phyloP scores from a whole-genome alignment of 2,797 vertebrate genomes.

The Pipistrellus kuhlii region DNA sequence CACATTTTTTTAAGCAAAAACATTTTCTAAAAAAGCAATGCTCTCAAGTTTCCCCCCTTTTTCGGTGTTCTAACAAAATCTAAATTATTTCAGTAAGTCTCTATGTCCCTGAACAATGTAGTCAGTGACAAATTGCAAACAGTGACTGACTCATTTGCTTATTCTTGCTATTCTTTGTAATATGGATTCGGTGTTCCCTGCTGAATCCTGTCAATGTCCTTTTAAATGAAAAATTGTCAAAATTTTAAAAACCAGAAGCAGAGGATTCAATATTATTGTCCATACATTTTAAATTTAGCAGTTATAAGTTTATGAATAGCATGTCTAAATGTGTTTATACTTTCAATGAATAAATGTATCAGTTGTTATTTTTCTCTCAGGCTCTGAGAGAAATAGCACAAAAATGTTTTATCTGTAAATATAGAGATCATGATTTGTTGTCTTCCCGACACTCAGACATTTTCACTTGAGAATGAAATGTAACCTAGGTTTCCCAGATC shows the following conservation, averaged over 20 bases:
- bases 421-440: neutral
- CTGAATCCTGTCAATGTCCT: slow-evolving; percentile 18
- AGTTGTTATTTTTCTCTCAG: slow-evolving; percentile 46
- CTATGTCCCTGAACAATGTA: neutral
- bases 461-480: slow-evolving; percentile 3
- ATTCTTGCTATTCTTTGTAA: neutral
- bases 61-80: neutral
- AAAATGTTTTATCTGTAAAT: slow-evolving; percentile 24
- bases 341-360: slow-evolving; percentile 8
- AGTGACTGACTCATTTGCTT: neutral
- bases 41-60: neutral
- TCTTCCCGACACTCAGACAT: neutral
- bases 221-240: slow-evolving; percentile 59
- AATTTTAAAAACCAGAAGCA: slow-evolving; percentile 55
- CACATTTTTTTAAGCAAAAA: slow-evolving; percentile 5
- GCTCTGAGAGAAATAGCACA: neutral
- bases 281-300: slow-evolving; percentile 60
- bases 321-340: neutral
- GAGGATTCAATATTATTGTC: slow-evolving; percentile 35
- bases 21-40: neutral
- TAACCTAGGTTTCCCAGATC: slow-evolving; percentile 9
- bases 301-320: neutral
- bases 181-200: slow-evolving; percentile 27
- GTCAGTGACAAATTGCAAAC: slow-evolving; percentile 43
- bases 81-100: slow-evolving; percentile 46